A percentile compares a stretch with the other conserved stretches of the same genome.
phyloP scores from a whole-genome alignment of 2,797 vertebrate genomes.

The Neosilurus mollespiculum region DNA sequence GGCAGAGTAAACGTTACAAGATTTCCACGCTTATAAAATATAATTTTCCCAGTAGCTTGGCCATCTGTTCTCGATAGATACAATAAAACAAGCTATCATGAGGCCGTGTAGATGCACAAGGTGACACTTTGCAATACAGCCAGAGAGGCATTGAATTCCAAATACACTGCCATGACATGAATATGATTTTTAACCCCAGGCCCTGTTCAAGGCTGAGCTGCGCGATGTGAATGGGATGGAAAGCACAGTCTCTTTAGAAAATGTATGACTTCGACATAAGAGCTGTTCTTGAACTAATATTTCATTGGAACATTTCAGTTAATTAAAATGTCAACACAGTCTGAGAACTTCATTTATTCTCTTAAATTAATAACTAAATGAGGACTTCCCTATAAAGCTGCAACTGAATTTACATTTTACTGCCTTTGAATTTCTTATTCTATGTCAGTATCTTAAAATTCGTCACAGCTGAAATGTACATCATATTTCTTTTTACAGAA shows the following conservation, averaged over 20 bases:
- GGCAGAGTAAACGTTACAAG: constrained; percentile 27
- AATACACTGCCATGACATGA: not conserved
- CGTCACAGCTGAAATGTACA: not conserved
- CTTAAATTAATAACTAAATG: constrained; percentile 20
- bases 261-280: constrained; percentile 3
- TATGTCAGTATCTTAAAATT: not conserved
- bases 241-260: not conserved
- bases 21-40: constrained; percentile 27
- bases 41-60: not conserved
- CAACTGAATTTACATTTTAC: constrained; percentile 11
- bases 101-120: constrained; percentile 12
- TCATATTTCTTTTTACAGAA: not conserved
- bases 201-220: not conserved
- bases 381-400: not conserved
- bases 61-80: constrained; percentile 33
- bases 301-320: constrained; percentile 23
- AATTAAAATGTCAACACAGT: constrained; percentile 42
- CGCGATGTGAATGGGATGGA: not conserved
- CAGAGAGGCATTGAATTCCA: not conserved
- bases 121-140: constrained; percentile 10
- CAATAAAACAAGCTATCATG: constrained; percentile 36
- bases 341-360: constrained; percentile 17
- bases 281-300: constrained; percentile 31
- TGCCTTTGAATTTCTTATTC: not conserved
- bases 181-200: constrained; percentile 21